Conservation (phyloP, 1,140 invertebrate genomes). For the Pseudomyrmex pallidus region DNA sequence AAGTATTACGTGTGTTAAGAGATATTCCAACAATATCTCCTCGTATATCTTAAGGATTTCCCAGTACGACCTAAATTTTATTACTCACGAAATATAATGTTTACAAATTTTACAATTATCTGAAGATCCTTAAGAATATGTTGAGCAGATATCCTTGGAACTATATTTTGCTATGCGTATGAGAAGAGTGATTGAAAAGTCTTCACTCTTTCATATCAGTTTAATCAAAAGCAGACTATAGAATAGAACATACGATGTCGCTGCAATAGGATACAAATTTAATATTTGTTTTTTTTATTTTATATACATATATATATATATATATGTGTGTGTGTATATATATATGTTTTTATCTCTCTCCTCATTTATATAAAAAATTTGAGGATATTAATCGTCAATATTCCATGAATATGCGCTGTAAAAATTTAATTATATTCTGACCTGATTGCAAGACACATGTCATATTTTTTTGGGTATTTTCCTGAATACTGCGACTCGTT, state of each 20-base stretch:
- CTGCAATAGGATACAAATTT: background rate
- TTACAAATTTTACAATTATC: background rate
- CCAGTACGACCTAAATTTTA: background rate
- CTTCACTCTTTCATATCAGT: slow-evolving; percentile 2
- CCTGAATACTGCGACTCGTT: slow-evolving; percentile 27
- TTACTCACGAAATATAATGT: no score
- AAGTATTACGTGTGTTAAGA: background rate
- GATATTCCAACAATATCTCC: slow-evolving; percentile 29
- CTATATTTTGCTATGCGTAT: slow-evolving; percentile 34
- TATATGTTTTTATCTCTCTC: background rate
- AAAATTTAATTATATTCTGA: background rate
- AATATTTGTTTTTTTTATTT: slow-evolving; percentile 5
- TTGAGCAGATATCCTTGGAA: slow-evolving; percentile 8
- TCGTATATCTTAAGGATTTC: slow-evolving; percentile 4
- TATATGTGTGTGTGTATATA: no score
- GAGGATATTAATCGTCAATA: slow-evolving; percentile 22
- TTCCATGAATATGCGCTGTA: background rate
- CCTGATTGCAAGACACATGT: background rate
- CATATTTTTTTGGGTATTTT: slow-evolving; percentile 26
- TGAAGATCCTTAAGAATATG: slow-evolving; percentile 21
- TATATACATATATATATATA: no score
- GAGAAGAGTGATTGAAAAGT: slow-evolving; percentile 24
- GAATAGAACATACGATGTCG: background rate
- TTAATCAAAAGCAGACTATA: slow-evolving; percentile 2
- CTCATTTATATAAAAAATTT: background rate